Base-by-base conservation (phyloP, 2,797 vertebrate species). In the Chromobotia macracanthus region DNA sequence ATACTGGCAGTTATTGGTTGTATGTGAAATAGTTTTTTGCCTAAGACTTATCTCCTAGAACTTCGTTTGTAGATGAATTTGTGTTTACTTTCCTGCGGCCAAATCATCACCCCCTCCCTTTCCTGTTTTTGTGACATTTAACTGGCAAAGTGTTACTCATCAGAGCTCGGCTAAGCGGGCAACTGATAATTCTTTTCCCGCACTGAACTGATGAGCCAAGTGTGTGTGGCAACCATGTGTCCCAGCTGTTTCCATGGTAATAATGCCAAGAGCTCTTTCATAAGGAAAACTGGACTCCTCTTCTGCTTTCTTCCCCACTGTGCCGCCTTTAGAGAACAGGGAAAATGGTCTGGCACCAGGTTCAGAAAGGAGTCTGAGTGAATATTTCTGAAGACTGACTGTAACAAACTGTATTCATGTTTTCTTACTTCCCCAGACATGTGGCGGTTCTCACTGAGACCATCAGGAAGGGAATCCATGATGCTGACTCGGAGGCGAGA, bases 381-480 rank as follows among this genome's bases (percentile, higher is more conserved):
- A n/a, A 51, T 67, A 65, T 23, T 56, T 58, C 28, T 70, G 35
- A 10, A 75, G 41, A 51, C 44, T 41, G 55, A 50, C 51, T 74
- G 2, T 46, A 58, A 76, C 53, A 72, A 25, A 38, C 21, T 21
- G 51, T 61, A 19, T 41, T 86, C 66, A 91, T 92, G 80, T 90
- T 89, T 82, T 86, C 86, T 78, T 92, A 87, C 89, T 87, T 85
- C 86, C 93, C 91, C 91, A 99, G 97, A 81, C 97, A 99, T 28
- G 95, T 96, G 90, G 95, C 97, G 21, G 96, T 99, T 81, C 94
- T 99, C 89, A 95, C 95, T 0, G 97, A 99, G 91, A 99, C 97
- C 60, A 96, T 99, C 93, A 98, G 95, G 92, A 99, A 98, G 80
- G 97, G 97, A 68, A 96, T 99, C 80, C 96, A 99, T 0, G 97